phyloP scores from a whole-genome alignment of 2,113 vertebrate genomes.

The Phycodurus eques region DNA sequence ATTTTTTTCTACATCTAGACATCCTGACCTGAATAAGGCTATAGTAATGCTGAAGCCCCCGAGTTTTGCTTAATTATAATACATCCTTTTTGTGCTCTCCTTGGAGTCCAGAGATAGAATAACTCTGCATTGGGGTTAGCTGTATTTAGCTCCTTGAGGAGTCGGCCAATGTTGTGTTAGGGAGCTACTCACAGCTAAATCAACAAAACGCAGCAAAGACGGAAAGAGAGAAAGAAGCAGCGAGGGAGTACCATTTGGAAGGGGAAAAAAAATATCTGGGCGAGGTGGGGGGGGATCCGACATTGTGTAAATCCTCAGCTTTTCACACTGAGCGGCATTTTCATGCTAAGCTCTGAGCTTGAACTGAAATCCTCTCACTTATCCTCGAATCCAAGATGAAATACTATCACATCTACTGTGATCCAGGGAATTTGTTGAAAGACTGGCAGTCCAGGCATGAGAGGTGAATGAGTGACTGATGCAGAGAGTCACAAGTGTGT shows the following conservation, averaged over 20 bases:
- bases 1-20: slow-evolving; percentile 17
- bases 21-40: slow-evolving; percentile 32
- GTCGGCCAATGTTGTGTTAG: slow-evolving; percentile 61
- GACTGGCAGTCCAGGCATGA: slow-evolving; percentile 42
- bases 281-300: slow-evolving; percentile 29
- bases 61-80: slow-evolving; percentile 65
- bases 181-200: slow-evolving; percentile 68
- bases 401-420: slow-evolving; percentile 75
- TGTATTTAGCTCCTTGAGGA: slow-evolving; percentile 69
- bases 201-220: slow-evolving; percentile 57
- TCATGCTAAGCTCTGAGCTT: slow-evolving; percentile 71
- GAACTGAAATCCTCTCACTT: slow-evolving; percentile 71
- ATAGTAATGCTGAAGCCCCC: slow-evolving; percentile 50
- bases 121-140: slow-evolving; percentile 62
- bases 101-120: slow-evolving; percentile 58
- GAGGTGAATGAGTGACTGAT: slow-evolving; percentile 47
- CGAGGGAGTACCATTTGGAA: slow-evolving; percentile 17
- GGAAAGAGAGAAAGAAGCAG: slow-evolving; percentile 18
- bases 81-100: slow-evolving; percentile 62
- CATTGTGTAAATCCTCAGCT: slow-evolving; percentile 59
- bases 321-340: slow-evolving; percentile 55
- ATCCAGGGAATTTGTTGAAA: slow-evolving; percentile 54
- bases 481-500: slow-evolving; percentile 12
- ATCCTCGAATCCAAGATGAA: slow-evolving; percentile 77
- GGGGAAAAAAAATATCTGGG: slow-evolving; percentile 22